Conservation (phyloP, 2,888 invertebrate genomes). For the Epiblema foenella region DNA sequence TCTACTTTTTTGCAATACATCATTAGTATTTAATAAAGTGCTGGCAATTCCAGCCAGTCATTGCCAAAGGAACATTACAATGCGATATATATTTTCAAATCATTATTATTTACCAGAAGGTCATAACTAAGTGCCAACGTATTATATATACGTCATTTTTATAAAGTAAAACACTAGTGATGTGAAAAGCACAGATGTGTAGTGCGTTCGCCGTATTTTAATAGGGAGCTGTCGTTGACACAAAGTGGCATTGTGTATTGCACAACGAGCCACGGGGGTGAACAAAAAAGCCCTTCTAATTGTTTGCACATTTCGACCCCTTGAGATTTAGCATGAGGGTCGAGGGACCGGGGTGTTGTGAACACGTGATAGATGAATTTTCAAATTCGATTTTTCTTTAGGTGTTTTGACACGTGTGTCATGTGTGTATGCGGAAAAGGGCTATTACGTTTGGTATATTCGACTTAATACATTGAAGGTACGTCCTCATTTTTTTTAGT, state of each 20-base stretch:
- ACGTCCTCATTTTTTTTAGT: no score
- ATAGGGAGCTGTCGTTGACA: conserved; percentile 73
- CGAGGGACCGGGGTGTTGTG: conserved; percentile 22
- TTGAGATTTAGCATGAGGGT: conserved; percentile 56
- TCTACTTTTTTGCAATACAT: not conserved
- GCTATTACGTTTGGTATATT: not conserved
- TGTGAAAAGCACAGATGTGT: conserved; percentile 77
- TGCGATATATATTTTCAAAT: not conserved
- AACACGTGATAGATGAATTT: conserved; percentile 38
- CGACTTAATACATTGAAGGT: no score
- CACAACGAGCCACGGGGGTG: conserved; percentile 57
- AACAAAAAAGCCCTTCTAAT: conserved; percentile 78
- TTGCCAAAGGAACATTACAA: conserved; percentile 24
- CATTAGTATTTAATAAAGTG: conserved; percentile 17
- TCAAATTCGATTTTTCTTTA: conserved; percentile 23
- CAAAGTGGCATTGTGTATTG: conserved; percentile 73
- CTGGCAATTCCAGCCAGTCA: conserved; percentile 26
- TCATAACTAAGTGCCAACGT: not conserved
- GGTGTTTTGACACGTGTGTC: not conserved
- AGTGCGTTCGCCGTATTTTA: conserved; percentile 67
- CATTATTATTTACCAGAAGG: not conserved
- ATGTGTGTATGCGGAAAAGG: not conserved
- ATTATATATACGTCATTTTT: conserved; percentile 4
- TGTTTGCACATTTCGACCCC: conserved; percentile 82
- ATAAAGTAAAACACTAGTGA: conserved; percentile 53